Percentiles rank a stretch among this genome's conserved stretches.
These are phyloP conservation scores for Smutsia gigantea DNA, from an alignment of 2,797 vertebrate species.

Conservation along the genomic window DNA sequence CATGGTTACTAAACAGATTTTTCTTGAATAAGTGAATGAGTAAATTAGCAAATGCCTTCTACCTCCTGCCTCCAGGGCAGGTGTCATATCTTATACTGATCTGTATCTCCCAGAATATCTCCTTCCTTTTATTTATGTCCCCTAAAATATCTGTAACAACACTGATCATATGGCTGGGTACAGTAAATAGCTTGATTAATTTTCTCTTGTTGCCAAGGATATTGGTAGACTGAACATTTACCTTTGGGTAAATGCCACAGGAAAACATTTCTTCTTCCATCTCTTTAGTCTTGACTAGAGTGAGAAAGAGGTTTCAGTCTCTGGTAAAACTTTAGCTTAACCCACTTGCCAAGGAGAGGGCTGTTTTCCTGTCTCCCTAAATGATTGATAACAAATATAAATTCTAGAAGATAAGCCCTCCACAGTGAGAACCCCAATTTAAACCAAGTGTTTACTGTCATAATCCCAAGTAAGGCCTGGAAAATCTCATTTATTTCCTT, in stretches of 20 bases:
- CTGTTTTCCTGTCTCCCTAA: background rate
- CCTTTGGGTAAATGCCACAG: conserved; percentile 31
- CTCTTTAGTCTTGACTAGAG: conserved; percentile 40
- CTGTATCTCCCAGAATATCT: background rate
- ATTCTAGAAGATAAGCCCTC: background rate
- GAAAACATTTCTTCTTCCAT: background rate
- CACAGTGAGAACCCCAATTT: background rate
- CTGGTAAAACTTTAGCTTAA: conserved; percentile 24
- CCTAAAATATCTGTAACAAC: conserved; percentile 41
- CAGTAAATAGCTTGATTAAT: conserved; percentile 47
- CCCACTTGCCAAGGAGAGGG: background rate
- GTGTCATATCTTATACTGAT: background rate
- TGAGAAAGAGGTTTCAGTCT: background rate
- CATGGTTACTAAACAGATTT: conserved; percentile 30
- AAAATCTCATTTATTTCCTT: conserved; percentile 29
- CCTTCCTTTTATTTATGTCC: conserved; percentile 30
- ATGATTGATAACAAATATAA: background rate
- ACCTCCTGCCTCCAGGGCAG: background rate
- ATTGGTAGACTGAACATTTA: conserved; percentile 54
- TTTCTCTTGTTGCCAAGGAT: conserved; percentile 59
- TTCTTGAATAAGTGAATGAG: conserved; percentile 36
- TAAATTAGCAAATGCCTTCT: conserved; percentile 33
- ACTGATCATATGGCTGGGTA: background rate
- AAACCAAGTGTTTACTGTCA: conserved; percentile 23
- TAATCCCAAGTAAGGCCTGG: background rate